Evolutionary conservation across 2,797 vertebrate species (phyloP).

Genomic region (Simalia tracyae): DNA sequence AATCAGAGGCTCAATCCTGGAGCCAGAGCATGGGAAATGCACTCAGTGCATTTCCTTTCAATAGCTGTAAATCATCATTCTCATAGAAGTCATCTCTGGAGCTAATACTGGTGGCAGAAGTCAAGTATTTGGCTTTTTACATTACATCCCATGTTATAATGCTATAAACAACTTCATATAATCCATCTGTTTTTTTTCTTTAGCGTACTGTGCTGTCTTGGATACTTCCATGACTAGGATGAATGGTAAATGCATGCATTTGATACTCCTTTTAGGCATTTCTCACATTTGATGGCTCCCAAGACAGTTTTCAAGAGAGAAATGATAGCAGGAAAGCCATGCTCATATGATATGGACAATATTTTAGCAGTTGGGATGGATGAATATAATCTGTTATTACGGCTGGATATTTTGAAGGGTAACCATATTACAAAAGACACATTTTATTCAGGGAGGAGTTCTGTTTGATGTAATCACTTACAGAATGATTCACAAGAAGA

Average conservation of each 20-base stretch:
- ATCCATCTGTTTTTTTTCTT: background rate
- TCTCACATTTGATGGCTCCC: background rate
- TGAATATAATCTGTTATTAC: background rate
- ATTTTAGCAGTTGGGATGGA: background rate
- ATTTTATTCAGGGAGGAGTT: rapidly evolving
- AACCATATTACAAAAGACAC: background rate
- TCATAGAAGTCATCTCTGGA: background rate
- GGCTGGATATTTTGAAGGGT: background rate
- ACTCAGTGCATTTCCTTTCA: background rate
- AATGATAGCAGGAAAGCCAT: background rate
- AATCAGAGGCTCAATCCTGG: background rate
- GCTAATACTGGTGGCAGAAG: background rate
- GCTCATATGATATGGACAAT: background rate
- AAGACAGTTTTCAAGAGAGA: background rate
- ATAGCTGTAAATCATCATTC: background rate
- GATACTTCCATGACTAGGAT: background rate
- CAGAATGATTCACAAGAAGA: background rate
- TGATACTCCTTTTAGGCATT: background rate
- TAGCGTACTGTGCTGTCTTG: background rate
- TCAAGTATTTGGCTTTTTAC: background rate
- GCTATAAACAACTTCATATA: background rate
- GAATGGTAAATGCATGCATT: background rate
- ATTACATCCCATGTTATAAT: background rate
- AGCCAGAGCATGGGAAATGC: background rate
- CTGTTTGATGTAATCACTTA: background rate